Percentiles rank a stretch among this genome's conserved stretches.
These are phyloP conservation scores for Marasmarcha lunaedactyla DNA, from an alignment of 2,888 invertebrate species.

Conservation along the genomic window DNA sequence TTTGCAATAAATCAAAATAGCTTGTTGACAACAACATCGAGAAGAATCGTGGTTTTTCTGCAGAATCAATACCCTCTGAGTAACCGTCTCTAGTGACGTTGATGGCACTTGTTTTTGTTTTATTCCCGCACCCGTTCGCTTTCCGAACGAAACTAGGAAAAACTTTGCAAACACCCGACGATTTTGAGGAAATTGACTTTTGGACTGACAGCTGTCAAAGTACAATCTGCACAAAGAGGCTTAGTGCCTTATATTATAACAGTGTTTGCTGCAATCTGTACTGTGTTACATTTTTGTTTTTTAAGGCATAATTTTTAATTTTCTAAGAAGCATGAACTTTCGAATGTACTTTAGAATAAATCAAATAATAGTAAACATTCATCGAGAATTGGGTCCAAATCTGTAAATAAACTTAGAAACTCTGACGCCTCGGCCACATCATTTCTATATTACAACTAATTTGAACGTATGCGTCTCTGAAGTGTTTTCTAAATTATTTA, in stretches of 20 bases:
- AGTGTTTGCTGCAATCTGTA: background rate
- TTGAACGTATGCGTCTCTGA: too few species aligned
- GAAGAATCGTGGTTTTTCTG: conserved; percentile 1
- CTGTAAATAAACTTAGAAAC: too few species aligned
- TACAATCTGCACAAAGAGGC: conserved; percentile 10
- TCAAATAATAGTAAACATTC: too few species aligned
- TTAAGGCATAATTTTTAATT: too few species aligned
- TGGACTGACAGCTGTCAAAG: conserved; percentile 46
- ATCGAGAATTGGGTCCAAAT: too few species aligned
- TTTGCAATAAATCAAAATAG: too few species aligned
- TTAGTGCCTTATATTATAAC: conserved; percentile 4
- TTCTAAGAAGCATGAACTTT: too few species aligned
- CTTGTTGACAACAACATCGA: background rate
- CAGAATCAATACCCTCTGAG: conserved; percentile 25
- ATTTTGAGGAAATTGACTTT: conserved; percentile 56
- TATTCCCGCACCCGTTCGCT: conserved; percentile 46
- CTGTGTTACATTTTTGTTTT: too few species aligned
- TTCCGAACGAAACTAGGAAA: conserved; percentile 35
- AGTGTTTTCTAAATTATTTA: too few species aligned
- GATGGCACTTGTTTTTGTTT: conserved; percentile 65
- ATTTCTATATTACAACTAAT: too few species aligned
- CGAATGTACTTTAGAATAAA: too few species aligned
- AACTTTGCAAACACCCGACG: conserved; percentile 40
- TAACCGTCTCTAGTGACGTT: conserved; percentile 36
- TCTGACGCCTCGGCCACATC: too few species aligned